Percentiles rank a stretch among this genome's conserved stretches.
phyloP scores from a whole-genome alignment of 2,888 invertebrate species.

The Drosophila fungiperda region DNA sequence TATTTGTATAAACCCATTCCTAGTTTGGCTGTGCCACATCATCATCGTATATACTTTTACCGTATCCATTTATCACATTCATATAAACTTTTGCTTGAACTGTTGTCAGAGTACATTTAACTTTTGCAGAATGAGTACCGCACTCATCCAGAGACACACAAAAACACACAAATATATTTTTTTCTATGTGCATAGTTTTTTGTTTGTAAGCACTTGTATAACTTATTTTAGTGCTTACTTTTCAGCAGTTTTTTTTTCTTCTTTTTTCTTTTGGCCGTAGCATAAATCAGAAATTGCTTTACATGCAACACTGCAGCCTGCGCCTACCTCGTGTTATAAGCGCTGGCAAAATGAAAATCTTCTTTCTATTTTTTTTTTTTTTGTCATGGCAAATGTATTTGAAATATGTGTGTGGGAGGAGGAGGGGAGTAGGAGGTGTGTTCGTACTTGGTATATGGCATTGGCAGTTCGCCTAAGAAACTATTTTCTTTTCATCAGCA shows the following conservation, averaged over 20 bases:
- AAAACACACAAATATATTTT: neutral
- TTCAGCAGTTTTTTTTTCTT: slow-evolving; percentile 32
- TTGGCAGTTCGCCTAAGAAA: slow-evolving; percentile 58
- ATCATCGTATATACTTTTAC: neutral
- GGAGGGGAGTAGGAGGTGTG: neutral
- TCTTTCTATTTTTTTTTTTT: slow-evolving; percentile 15
- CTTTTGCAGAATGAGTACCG: slow-evolving; percentile 7
- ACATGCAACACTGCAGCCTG: neutral
- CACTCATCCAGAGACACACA: neutral
- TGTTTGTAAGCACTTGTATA: slow-evolving; percentile 47
- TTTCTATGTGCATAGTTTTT: neutral
- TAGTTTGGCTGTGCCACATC: slow-evolving; percentile 7
- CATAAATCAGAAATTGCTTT: slow-evolving; percentile 56
- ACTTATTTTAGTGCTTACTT: slow-evolving; percentile 59
- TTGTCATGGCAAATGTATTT: slow-evolving; percentile 40
- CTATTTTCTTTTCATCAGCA: slow-evolving; percentile 74
- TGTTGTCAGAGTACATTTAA: slow-evolving; percentile 28
- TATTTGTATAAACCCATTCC: slow-evolving; percentile 18
- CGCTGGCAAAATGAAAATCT: slow-evolving; percentile 24
- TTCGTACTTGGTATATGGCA: slow-evolving; percentile 44
- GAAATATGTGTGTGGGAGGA: slow-evolving; percentile 20
- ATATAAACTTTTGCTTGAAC: slow-evolving; percentile 30
- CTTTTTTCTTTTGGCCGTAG: slow-evolving; percentile 27
- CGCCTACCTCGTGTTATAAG: neutral
- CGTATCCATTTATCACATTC: slow-evolving; percentile 17